Evolutionary conservation across 2,888 invertebrate species (phyloP).

Genomic region (Ophion obscuratus): DNA sequence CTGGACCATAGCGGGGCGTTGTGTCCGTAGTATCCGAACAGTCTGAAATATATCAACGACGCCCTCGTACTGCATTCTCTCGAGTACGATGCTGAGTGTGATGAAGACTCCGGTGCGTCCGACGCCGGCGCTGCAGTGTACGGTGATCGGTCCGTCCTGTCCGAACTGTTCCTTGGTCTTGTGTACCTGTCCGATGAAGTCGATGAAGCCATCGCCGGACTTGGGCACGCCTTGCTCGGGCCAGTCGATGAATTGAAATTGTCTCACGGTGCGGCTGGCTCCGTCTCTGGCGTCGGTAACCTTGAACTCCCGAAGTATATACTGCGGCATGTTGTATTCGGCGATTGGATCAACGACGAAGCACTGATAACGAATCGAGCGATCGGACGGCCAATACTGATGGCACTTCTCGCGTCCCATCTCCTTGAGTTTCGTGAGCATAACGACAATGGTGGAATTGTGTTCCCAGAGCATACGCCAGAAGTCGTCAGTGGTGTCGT

Average conservation of each 20-base stretch:
- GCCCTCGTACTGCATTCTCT: slow-evolving; percentile 99
- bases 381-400: slow-evolving; percentile 99
- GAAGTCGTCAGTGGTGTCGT: slow-evolving; percentile 98
- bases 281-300: slow-evolving; percentile 99
- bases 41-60: slow-evolving; percentile 99
- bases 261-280: slow-evolving; percentile 96
- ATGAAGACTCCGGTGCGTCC: slow-evolving; percentile 99
- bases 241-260: slow-evolving; percentile 99
- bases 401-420: slow-evolving; percentile 99
- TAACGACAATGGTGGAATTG: slow-evolving; percentile 99
- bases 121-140: slow-evolving; percentile 98
- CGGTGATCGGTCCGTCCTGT: slow-evolving; percentile 99
- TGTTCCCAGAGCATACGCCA: slow-evolving; percentile 99
- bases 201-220: slow-evolving; percentile 99
- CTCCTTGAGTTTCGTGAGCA: slow-evolving; percentile 98
- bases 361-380: slow-evolving; percentile 98
- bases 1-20: slow-evolving; percentile 99
- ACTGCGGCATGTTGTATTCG: slow-evolving; percentile 99
- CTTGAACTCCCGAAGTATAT: slow-evolving; percentile 99
- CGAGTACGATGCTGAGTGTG: slow-evolving; percentile 98
- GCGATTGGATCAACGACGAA: slow-evolving; percentile 99
- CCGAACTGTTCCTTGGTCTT: slow-evolving; percentile 99
- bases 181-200: slow-evolving; percentile 99
- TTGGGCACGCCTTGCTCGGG: slow-evolving; percentile 98
- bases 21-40: slow-evolving; percentile 98